Base-by-base conservation (phyloP, 2,113 vertebrate genomes). In the Larimichthys crocea region DNA sequence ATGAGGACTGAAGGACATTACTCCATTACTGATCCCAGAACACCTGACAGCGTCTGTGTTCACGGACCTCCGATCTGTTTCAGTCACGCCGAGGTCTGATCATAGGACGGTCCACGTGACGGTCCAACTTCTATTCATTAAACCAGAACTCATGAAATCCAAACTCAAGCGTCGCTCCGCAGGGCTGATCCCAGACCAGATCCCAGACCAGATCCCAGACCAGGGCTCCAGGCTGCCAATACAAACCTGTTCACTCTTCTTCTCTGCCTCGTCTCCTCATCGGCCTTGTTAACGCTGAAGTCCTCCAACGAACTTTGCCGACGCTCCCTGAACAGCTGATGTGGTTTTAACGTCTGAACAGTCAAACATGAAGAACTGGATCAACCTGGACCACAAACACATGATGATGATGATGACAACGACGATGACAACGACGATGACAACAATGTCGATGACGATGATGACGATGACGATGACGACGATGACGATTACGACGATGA, bases 71-170 rank as follows among this genome's bases (percentile, higher is more conserved):
- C 1, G 40, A 79, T 46, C 80, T 35, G n/a, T 60, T 44, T 5
- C 3, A n/a, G 24, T 52, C 76, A 15, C 35, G 17, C 64, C 26
- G 20, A 76, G 73, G 50, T 63, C 24, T 22, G 50, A 76, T 16
- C 11, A 52, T 3, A 44, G 50, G 50, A 48, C 26, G 1, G 11
- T 0, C 31, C 17, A 19, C 16, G 8, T 48, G 52, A 31, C 5
- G 4, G 29, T 31, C 29, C 0, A n/a, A n/a, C n/a, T n/a, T n/a
- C n/a, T n/a, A n/a, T n/a, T n/a, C n/a, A n/a, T 31, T 31, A 3
- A 31, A 31, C 29, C 29, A 31, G 29, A 29, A 29, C 29, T 29
- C 29, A n/a, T 83, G 3, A 85, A 82, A 92, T 95, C 94, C 94
- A 94, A 95, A 94, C 46, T 74, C 26, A 10, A 64, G 12, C 50